A percentile compares a stretch with the other conserved stretches of the same genome.
Evolutionary conservation across 2,888 invertebrate genomes (phyloP).

Genomic region (Maniola hyperantus): DNA sequence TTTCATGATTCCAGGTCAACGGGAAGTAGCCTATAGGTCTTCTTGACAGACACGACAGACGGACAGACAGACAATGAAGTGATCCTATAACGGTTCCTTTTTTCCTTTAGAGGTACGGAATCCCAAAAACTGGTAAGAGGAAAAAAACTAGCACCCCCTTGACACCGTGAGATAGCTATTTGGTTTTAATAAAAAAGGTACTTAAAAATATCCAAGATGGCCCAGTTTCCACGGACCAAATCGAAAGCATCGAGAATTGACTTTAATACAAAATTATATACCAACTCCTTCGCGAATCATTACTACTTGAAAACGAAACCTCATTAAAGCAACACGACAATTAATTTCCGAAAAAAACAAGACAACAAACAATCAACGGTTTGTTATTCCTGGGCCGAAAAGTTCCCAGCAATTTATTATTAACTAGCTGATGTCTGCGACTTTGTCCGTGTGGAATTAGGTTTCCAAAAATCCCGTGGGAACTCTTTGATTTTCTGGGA

Average conservation of each 20-base stretch:
- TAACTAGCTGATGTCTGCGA: no score
- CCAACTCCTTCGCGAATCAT: background rate
- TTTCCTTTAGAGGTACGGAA: no score
- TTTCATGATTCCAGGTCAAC: no score
- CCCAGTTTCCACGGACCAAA: conserved; percentile 6
- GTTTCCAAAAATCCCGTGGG: no score
- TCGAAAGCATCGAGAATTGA: conserved; percentile 4
- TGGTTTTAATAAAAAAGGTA: background rate
- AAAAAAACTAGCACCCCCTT: background rate
- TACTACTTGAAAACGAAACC: conserved; percentile 13
- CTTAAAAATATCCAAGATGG: conserved; percentile 1
- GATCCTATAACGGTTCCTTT: no score
- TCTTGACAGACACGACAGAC: no score
- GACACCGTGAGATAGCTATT: background rate
- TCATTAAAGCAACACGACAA: conserved; percentile 1
- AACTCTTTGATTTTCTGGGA: no score
- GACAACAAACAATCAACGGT: background rate
- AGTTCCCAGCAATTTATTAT: conserved; percentile 8
- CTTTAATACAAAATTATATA: background rate
- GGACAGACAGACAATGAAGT: no score
- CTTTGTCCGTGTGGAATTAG: no score
- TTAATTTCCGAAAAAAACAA: background rate
- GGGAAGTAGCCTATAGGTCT: no score
- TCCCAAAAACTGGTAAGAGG: background rate
- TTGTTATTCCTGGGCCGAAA: conserved; percentile 1